Evolutionary conservation across 2,113 vertebrate species (phyloP), one percentile per base, ranked within the genome.

Genomic region (Oryzias woworae): DNA sequence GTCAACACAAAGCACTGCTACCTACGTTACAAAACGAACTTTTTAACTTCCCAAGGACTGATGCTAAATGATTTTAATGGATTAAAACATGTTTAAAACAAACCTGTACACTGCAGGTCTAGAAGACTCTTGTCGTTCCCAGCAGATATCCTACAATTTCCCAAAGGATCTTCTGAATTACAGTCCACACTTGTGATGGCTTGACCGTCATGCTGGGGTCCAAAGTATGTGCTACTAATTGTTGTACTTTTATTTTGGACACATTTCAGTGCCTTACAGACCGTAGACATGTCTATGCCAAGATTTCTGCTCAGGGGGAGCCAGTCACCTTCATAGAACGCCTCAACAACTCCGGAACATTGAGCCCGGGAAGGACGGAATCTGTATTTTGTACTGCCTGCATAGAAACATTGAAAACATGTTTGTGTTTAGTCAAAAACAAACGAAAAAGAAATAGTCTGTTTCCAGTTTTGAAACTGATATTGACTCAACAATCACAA

Each of bases 101-200:
- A 76, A 91, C 90, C 50, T 5, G 60, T 62, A 51, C 90, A 92
- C 1, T 23, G 48, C 14, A 90, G 73, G 45, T 16, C 62, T 22
- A 14, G 44, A 4, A 0, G 22, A 2, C 0, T 0, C 6, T 81
- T 85, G 2, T 1, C 0, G 7, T 7, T 36, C 8, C 7, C 0
- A 10, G 7, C 1, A 2, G 7, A 8, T 0, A 0, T 0, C 0
- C 0, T 10, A 0, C 0, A 1, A 2, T 62, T 1, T 0, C 0
- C 1, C 51, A 88, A 92, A 6, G 0, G 6, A 22, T 3, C 2
- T 49, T 87, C 14, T 2, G 58, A 50, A 0, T 53, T 47, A 54
- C 82, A 89, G 0, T 1, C 0, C 1, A 89, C 1, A 0, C 5
- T 0, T 31, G 12, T 16, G n/a, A 89, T 45, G 24, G 0, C 2